Evolutionary conservation across 2,797 vertebrate species (phyloP).

Genomic region (Steatocranus sp.): DNA sequence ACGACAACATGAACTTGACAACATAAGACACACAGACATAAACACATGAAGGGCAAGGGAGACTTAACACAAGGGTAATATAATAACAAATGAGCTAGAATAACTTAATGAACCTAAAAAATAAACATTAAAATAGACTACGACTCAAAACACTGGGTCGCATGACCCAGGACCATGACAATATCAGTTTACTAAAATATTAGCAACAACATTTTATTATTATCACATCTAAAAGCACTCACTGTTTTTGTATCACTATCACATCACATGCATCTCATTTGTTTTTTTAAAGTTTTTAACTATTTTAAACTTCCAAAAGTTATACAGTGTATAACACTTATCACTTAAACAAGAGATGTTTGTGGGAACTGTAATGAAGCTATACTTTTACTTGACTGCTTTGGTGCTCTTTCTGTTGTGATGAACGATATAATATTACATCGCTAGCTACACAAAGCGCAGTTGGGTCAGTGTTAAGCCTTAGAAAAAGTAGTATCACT

Average conservation of each 20-base stretch:
- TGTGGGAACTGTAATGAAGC: not conserved
- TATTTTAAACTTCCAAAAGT: not conserved
- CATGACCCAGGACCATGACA: too few relatives aligned
- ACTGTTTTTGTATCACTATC: not conserved
- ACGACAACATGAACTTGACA: too few relatives aligned
- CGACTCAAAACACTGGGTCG: too few relatives aligned
- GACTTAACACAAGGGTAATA: too few relatives aligned
- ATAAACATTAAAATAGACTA: too few relatives aligned
- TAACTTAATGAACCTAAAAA: too few relatives aligned
- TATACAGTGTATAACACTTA: not conserved
- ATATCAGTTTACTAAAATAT: not conserved
- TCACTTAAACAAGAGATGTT: fast-evolving
- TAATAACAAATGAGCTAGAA: too few relatives aligned
- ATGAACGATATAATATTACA: not conserved
- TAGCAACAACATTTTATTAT: not conserved
- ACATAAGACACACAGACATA: too few relatives aligned
- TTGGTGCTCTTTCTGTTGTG: not conserved
- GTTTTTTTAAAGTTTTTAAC: not conserved
- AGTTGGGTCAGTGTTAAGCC: not conserved
- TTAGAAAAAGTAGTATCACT: not conserved
- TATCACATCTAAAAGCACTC: not conserved
- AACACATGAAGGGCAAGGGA: too few relatives aligned
- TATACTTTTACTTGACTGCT: not conserved
- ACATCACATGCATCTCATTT: not conserved
- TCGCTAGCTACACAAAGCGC: not conserved